Percentiles rank a stretch among this genome's conserved stretches.
phyloP scores from a whole-genome alignment of 2,888 invertebrate genomes.

The Chymomyza procnemis region DNA sequence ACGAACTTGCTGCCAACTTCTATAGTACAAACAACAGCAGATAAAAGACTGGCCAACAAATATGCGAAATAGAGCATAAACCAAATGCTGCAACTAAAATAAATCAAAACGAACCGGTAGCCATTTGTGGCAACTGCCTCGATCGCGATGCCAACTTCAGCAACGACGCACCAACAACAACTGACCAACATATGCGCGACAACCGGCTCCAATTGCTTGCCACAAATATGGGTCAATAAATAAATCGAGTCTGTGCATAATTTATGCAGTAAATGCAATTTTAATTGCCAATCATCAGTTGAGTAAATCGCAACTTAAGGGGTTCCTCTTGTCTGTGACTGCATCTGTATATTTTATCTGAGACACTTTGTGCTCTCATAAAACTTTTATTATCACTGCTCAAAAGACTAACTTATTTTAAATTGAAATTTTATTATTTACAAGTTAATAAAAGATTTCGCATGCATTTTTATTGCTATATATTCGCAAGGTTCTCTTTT shows the following conservation, averaged over 20 bases:
- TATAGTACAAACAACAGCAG: conserved; percentile 6
- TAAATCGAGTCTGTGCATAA: conserved; percentile 27
- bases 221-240: conserved; percentile 5
- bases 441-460: too few relatives aligned
- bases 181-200: conserved; percentile 53
- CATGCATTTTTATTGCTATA: too few relatives aligned
- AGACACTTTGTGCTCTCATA: neutral
- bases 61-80: conserved; percentile 28
- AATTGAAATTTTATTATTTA: neutral
- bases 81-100: conserved; percentile 2
- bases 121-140: conserved; percentile 39
- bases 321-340: neutral
- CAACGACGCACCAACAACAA: conserved; percentile 39
- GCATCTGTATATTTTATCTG: neutral
- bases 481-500: too few relatives aligned
- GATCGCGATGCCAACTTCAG: neutral
- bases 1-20: conserved; percentile 23
- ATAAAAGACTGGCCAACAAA: conserved; percentile 1
- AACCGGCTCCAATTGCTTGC: conserved; percentile 37
- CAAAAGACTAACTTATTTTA: too few relatives aligned
- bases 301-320: neutral
- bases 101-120: conserved; percentile 40
- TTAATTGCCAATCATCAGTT: conserved; percentile 63
- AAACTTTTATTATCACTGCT: neutral
- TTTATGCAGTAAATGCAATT: conserved; percentile 51